A percentile compares a stretch with the other conserved stretches of the same genome.
Evolutionary conservation across 2,797 vertebrate species (phyloP).

Genomic region (Nasua narica): DNA sequence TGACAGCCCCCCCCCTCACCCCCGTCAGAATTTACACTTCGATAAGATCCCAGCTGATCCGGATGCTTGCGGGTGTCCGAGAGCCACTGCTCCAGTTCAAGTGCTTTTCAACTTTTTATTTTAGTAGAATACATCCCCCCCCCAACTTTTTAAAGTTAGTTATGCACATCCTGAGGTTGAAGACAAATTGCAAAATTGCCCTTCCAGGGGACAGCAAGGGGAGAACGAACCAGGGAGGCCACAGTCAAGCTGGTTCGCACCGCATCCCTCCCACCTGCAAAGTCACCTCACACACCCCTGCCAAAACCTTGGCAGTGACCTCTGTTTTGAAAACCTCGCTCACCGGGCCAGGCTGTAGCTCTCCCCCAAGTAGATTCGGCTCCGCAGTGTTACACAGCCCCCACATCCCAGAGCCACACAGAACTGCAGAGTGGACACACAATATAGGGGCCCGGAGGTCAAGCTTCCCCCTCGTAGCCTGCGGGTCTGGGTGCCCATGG

Average conservation of each 20-base stretch:
- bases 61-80: background rate
- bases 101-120: background rate
- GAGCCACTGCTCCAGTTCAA: background rate
- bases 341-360: background rate
- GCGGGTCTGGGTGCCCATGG: background rate
- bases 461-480: background rate
- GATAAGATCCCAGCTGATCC: background rate
- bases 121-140: background rate
- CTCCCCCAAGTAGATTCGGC: background rate
- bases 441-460: background rate
- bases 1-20: background rate
- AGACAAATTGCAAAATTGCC: rapidly evolving
- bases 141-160: background rate
- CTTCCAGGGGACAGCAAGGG: background rate
- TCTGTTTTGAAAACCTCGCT: background rate
- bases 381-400: rapidly evolving
- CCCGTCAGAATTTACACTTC: background rate
- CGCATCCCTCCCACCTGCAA: background rate
- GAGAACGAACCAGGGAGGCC: background rate
- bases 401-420: background rate
- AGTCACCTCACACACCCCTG: background rate
- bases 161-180: background rate
- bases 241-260: rapidly evolving
- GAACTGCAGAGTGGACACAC: background rate
- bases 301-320: background rate